These are phyloP conservation scores for Bos javanicus DNA, from an alignment of 2,113 vertebrate species.

Conservation along the genomic window DNA sequence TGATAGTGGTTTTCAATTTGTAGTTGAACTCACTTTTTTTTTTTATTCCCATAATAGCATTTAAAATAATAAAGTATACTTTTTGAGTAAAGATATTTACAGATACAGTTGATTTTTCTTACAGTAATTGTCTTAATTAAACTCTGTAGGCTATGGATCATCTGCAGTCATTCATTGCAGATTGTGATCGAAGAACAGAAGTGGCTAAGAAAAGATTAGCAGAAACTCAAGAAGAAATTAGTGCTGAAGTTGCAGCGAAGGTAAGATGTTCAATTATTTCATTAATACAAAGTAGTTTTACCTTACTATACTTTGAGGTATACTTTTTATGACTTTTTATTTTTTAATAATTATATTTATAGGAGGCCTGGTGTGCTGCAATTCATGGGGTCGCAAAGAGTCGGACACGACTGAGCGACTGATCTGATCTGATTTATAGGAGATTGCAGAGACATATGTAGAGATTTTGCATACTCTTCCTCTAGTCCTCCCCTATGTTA, in stretches of 20 bases:
- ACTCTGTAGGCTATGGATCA: constrained; percentile 93
- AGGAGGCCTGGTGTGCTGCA: not conserved
- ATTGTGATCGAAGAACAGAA: constrained; percentile 97
- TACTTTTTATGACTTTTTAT: not conserved
- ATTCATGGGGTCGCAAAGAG: too few species aligned
- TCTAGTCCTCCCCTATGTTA: not conserved
- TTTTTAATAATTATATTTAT: not conserved
- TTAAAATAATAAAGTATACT: not conserved
- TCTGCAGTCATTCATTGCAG: constrained; percentile 97
- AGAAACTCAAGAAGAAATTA: constrained; percentile 99
- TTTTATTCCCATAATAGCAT: not conserved
- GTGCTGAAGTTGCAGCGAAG: constrained; percentile 98
- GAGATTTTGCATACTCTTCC: not conserved
- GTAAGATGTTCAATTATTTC: constrained; percentile 78
- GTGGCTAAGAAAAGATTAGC: constrained; percentile 98
- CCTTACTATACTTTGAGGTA: not conserved
- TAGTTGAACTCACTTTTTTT: not conserved
- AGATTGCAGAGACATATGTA: not conserved
- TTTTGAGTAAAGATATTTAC: not conserved
- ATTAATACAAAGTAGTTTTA: not conserved
- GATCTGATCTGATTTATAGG: not conserved
- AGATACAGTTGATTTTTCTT: not conserved
- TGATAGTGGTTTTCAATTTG: not conserved
- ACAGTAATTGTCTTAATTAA: constrained; percentile 38
- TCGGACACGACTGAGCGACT: too few species aligned